A percentile compares a stretch with the other conserved stretches of the same genome.
These are phyloP conservation scores for Periparus ater DNA, from an alignment of 2,797 vertebrate genomes.

Conservation along the genomic window DNA sequence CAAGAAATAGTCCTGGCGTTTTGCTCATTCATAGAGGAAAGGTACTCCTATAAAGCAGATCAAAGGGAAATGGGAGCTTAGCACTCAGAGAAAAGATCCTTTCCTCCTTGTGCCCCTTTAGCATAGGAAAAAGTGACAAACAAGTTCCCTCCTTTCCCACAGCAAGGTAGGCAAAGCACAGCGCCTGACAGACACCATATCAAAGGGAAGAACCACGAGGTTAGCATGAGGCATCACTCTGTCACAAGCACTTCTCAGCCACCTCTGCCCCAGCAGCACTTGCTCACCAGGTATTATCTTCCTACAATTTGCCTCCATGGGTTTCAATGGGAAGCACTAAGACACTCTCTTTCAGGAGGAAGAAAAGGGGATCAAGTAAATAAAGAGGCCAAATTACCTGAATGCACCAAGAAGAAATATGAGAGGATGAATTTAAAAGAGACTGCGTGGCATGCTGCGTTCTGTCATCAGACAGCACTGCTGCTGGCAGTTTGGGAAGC, in stretches of 20 bases:
- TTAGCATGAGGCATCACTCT: not conserved
- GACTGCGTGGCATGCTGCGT: accelerated
- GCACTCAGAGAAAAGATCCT: not conserved
- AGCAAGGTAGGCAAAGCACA: slow-evolving; percentile 31
- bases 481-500: not conserved
- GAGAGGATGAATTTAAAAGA: not conserved
- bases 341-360: not conserved
- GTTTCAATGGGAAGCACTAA: not conserved
- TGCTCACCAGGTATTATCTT: not conserved
- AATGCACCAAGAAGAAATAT: not conserved
- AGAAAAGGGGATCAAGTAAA: not conserved
- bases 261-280: not conserved
- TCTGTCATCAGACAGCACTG: not conserved
- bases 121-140: slow-evolving; percentile 10
- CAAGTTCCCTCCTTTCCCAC: not conserved
- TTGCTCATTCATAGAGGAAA: not conserved
- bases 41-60: slow-evolving; percentile 8
- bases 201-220: not conserved
- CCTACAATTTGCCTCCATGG: not conserved
- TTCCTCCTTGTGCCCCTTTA: not conserved
- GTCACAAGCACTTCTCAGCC: not conserved
- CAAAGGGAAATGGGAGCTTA: slow-evolving; percentile 12
- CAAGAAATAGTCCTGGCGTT: not conserved
- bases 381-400: slow-evolving; percentile 23
- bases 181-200: not conserved